These are phyloP conservation scores for Micromys minutus DNA, from an alignment of 2,113 vertebrate genomes.

Conservation along the genomic window DNA sequence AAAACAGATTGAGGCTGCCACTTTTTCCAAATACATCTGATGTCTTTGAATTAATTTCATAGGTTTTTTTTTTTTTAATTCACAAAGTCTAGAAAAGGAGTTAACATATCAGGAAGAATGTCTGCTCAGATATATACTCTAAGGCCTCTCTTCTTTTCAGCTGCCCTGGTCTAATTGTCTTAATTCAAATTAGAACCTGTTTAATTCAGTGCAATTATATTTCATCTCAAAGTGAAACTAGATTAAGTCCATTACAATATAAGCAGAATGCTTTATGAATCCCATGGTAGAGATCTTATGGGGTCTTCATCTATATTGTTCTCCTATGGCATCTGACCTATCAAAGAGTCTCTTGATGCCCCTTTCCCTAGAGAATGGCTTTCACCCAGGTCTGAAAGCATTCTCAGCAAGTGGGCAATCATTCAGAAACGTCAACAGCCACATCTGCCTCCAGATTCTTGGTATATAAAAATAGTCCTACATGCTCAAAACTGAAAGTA, in stretches of 20 bases:
- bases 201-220: background rate
- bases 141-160: background rate
- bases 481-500: background rate
- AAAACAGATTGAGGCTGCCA: background rate
- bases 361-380: background rate
- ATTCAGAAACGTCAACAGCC: background rate
- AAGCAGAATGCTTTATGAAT: background rate
- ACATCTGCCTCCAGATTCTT: background rate
- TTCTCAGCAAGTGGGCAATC: background rate
- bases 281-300: background rate
- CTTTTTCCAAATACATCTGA: background rate
- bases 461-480: background rate
- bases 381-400: background rate
- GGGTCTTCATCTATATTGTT: background rate
- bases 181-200: background rate
- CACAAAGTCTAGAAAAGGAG: background rate
- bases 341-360: background rate
- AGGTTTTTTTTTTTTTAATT: background rate
- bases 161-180: background rate
- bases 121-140: background rate
- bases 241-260: background rate
- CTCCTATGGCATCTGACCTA: background rate
- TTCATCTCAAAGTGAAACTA: slow-evolving; percentile 9
- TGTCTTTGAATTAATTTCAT: background rate
- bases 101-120: background rate